These are phyloP conservation scores for Drosophila tsacasi DNA, from an alignment of 1,140 invertebrate genomes.

Conservation along the genomic window DNA sequence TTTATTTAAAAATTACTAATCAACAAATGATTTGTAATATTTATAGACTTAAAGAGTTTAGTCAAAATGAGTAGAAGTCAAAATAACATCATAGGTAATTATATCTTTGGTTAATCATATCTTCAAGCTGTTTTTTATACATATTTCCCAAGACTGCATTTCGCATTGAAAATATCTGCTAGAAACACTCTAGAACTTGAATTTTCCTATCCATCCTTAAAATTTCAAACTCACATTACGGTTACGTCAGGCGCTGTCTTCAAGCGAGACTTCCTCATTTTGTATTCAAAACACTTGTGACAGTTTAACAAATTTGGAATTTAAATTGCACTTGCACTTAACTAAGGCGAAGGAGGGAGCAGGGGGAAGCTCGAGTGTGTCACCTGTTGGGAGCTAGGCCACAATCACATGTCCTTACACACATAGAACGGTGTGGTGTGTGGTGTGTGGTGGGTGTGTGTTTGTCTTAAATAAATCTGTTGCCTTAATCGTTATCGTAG, in stretches of 20 bases:
- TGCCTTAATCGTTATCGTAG: slow-evolving; percentile 67
- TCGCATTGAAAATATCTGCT: background rate
- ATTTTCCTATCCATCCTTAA: background rate
- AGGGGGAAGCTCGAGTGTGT: slow-evolving; percentile 9
- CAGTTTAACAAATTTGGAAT: slow-evolving; percentile 81
- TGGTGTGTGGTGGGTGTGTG: slow-evolving; percentile 14
- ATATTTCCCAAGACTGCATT: background rate
- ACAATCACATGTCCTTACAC: slow-evolving; percentile 8
- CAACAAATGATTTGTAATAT: background rate
- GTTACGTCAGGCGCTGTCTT: slow-evolving; percentile 12
- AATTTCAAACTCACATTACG: background rate
- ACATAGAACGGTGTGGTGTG: background rate
- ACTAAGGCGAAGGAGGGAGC: slow-evolving; percentile 31
- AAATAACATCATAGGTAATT: background rate
- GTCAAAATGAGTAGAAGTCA: background rate
- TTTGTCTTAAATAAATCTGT: slow-evolving; percentile 46
- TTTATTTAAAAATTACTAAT: background rate
- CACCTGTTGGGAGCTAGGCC: slow-evolving; percentile 59
- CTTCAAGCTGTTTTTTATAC: background rate
- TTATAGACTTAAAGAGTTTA: background rate
- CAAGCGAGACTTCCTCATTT: slow-evolving; percentile 61
- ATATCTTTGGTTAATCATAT: background rate
- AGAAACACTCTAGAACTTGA: background rate
- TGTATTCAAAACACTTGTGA: slow-evolving; percentile 76
- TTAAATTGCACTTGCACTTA: slow-evolving; percentile 78